Evolutionary conservation across 2,113 vertebrate genomes (phyloP), one percentile per base, ranked within the genome.

Genomic region (Lasiurus cinereus): DNA sequence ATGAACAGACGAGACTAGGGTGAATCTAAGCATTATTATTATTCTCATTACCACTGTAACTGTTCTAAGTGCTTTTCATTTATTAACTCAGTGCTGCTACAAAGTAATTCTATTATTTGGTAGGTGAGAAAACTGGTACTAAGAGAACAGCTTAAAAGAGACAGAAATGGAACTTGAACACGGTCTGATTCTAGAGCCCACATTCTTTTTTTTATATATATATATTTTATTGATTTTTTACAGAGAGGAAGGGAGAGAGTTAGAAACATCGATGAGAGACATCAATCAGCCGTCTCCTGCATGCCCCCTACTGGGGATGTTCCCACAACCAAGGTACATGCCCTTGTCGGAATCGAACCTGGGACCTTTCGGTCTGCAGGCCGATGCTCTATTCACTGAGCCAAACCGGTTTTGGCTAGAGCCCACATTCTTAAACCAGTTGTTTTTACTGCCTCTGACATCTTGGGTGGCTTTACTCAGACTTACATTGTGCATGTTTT

Each of bases 91-190:
- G 0, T 78, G 31, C 73, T 14, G 36, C 7, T 56, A 29, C 31
- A 52, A 39, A 54, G 69, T 73, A 39, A 24, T 93, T 95, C 19
- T 87, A 0, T 73, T 87, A 22, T 86, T 78, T 91, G 84, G 56
- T 70, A 46, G 19, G 50, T 36, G 33, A 82, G 79, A 24, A 84
- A 90, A 54, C 22, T 8, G 69, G 66, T 69, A 74, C 5, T 72
- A 59, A 77, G 46, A 82, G 31, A 54, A 82, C 10, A 90, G 48
- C 16, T 69, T 39, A 50, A 48, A 48, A 50, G 33, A 88, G 14
- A 48, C 4, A 66, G 27, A 88, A 50, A 94, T 31, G 54, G 2
- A 62, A 72, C 79, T 87, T 70, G 64, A 80, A 90, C 22, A 9
- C 0, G 6, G 6, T 39, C 59, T 62, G 29, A 59, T 18, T 90